Conservation (phyloP, 2,888 invertebrate genomes). For the Glyphotaelius pellucidus region DNA sequence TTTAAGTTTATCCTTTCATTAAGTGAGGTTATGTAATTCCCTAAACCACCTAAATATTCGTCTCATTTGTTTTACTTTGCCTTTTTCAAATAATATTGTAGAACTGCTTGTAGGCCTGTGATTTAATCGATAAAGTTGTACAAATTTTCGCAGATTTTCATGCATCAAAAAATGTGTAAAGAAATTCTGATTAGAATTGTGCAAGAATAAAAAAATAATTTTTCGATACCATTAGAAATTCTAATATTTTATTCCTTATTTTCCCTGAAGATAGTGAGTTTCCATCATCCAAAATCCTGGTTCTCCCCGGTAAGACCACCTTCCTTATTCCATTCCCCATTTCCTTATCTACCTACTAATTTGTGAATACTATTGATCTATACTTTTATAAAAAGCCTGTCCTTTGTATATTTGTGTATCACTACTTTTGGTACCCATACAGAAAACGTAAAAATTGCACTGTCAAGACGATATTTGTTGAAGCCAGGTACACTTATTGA, state of each 20-base stretch:
- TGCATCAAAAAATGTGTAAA: not conserved
- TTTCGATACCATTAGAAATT: not conserved
- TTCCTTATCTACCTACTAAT: not conserved
- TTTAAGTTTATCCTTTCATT: not conserved
- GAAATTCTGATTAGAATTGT: not conserved
- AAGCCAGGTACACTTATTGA: too few relatives aligned
- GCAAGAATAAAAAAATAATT: not conserved
- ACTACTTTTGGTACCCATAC: not conserved
- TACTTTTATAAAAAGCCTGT: not conserved
- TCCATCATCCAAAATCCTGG: conserved; percentile 1
- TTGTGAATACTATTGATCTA: not conserved
- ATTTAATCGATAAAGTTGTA: not conserved
- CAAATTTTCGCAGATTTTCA: not conserved
- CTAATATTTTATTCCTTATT: conserved; percentile 4
- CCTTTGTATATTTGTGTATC: not conserved
- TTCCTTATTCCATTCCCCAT: conserved; percentile 10
- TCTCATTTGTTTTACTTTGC: conserved; percentile 5
- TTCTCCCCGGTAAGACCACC: conserved; percentile 35
- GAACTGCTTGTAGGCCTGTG: not conserved
- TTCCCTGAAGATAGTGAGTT: conserved; percentile 11
- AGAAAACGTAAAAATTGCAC: not conserved
- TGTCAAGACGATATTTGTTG: too few relatives aligned
- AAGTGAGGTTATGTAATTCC: conserved; percentile 62
- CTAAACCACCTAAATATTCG: not conserved
- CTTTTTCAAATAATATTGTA: not conserved